These are phyloP conservation scores for Microtus richardsoni DNA, from an alignment of 2,113 vertebrate species.

Conservation along the genomic window DNA sequence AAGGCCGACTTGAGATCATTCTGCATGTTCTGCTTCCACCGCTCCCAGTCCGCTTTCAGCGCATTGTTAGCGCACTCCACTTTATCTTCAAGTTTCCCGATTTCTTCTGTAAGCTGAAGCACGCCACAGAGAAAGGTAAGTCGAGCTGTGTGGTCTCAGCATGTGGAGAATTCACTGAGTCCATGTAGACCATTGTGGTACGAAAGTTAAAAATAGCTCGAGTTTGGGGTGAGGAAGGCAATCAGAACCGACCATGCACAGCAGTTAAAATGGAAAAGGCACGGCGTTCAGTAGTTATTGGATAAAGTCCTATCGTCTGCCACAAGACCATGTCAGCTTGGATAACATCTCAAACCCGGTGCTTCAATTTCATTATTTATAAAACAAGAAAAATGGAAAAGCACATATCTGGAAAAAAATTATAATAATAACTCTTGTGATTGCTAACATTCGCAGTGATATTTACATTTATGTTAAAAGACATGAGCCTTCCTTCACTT, in stretches of 20 bases:
- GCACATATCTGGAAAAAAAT: background rate
- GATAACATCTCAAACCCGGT: background rate
- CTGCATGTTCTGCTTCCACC: constrained; percentile 93
- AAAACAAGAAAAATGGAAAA: background rate
- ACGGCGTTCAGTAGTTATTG: background rate
- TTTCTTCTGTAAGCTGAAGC: constrained; percentile 92
- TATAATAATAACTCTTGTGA: background rate
- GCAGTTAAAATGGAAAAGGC: background rate
- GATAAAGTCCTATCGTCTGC: background rate
- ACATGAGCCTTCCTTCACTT: background rate
- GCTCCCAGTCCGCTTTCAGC: constrained; percentile 93
- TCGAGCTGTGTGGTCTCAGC: background rate
- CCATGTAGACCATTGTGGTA: background rate
- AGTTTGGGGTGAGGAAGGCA: background rate
- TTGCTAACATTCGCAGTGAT: background rate
- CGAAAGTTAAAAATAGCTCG: background rate
- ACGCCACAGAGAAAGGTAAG: constrained; percentile 54
- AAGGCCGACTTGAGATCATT: constrained; percentile 92
- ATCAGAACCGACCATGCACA: background rate
- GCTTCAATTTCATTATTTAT: background rate
- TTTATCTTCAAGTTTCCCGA: constrained; percentile 93
- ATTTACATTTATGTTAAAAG: background rate
- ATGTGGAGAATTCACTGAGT: background rate
- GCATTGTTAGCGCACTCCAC: constrained; percentile 93
- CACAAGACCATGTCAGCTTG: background rate